These are phyloP conservation scores for Triops longicaudatus DNA, from an alignment of 1,140 invertebrate species.

Conservation along the genomic window DNA sequence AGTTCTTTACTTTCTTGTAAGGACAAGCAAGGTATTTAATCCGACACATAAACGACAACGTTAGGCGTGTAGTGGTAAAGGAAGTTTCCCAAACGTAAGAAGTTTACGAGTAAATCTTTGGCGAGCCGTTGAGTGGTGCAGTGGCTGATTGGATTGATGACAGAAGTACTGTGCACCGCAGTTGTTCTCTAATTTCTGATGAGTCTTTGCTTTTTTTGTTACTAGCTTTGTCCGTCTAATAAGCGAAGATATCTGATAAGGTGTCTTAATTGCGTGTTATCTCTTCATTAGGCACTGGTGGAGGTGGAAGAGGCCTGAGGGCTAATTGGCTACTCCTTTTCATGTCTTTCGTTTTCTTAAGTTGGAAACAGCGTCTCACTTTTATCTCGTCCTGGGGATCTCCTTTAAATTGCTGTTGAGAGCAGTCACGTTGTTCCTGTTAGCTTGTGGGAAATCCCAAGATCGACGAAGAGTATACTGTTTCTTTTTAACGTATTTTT, in stretches of 20 bases:
- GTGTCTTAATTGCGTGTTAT: slow-evolving; percentile 8
- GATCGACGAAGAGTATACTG: neutral
- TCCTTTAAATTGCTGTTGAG: slow-evolving; percentile 1
- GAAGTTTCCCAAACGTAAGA: no score
- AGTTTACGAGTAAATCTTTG: no score
- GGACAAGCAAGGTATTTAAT: no score
- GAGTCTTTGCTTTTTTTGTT: neutral
- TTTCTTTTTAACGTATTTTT: neutral
- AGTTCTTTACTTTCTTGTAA: no score
- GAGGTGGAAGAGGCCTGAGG: neutral
- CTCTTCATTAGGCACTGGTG: slow-evolving; percentile 1
- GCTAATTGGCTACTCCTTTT: neutral
- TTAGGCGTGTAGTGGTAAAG: no score
- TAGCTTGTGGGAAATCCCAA: neutral
- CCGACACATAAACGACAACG: no score
- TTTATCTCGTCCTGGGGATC: neutral
- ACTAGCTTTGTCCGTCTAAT: neutral
- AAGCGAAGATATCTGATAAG: neutral
- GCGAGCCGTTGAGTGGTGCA: no score
- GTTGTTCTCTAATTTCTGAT: no score
- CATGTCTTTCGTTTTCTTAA: neutral
- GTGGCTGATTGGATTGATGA: no score
- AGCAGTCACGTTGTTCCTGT: neutral
- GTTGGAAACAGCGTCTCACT: neutral
- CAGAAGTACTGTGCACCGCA: no score